Evolutionary conservation across 2,113 vertebrate species (phyloP).

Genomic region (Dicaeum eximium): DNA sequence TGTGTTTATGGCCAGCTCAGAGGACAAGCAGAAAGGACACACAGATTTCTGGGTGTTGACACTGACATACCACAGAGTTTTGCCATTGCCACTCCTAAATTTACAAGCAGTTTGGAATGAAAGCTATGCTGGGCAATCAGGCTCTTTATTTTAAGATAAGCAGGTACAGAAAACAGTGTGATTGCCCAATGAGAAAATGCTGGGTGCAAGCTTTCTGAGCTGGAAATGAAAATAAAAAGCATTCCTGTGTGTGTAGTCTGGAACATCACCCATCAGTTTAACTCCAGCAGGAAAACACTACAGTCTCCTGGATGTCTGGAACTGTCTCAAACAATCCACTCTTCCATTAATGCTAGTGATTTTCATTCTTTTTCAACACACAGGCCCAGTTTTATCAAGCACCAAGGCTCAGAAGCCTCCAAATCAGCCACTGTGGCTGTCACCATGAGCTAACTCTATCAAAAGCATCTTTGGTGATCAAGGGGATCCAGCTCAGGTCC

Average conservation of each 20-base stretch:
- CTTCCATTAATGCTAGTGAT: background rate
- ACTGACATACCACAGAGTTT: background rate
- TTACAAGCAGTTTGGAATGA: background rate
- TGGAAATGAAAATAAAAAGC: constrained; percentile 11
- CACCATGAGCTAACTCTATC: background rate
- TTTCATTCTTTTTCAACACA: background rate
- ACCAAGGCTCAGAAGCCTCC: background rate
- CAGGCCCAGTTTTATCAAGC: background rate
- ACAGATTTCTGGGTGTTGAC: background rate
- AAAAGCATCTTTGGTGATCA: background rate
- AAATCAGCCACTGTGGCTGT: background rate
- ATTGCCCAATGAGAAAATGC: background rate
- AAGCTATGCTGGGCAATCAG: background rate
- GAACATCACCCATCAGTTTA: background rate
- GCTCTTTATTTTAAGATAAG: background rate
- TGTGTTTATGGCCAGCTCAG: background rate
- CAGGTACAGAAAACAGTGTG: background rate
- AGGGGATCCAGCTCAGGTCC: background rate
- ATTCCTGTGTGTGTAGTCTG: background rate
- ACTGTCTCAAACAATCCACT: background rate
- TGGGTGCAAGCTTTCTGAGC: background rate
- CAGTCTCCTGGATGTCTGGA: background rate
- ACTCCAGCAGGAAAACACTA: background rate
- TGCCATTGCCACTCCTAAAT: background rate
- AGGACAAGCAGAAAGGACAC: background rate